Evolutionary conservation across 1,140 invertebrate species (phyloP).

Genomic region (Drosophila virilis): DNA sequence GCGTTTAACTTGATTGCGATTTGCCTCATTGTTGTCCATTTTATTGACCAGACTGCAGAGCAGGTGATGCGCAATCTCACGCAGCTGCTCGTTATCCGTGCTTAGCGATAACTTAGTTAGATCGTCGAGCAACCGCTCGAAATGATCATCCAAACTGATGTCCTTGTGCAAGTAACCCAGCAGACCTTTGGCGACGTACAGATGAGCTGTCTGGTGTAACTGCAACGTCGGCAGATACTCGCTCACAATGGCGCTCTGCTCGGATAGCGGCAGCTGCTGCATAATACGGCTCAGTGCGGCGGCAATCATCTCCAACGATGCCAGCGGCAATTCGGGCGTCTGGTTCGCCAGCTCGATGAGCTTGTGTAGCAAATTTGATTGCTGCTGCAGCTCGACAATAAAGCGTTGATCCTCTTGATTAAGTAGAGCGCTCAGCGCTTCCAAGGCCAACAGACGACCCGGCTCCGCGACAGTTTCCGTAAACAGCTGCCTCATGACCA

Average conservation of each 20-base stretch:
- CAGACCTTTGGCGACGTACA: slow-evolving; percentile 76
- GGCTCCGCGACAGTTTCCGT: slow-evolving; percentile 25
- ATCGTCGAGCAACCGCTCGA: slow-evolving; percentile 73
- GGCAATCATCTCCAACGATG: slow-evolving; percentile 60
- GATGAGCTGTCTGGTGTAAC: slow-evolving; percentile 58
- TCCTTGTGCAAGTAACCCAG: slow-evolving; percentile 72
- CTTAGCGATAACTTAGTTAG: slow-evolving; percentile 68
- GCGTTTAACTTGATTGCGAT: slow-evolving; percentile 54
- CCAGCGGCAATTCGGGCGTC: slow-evolving; percentile 27
- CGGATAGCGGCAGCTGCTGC: slow-evolving; percentile 62
- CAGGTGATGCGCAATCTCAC: slow-evolving; percentile 67
- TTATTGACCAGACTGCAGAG: slow-evolving; percentile 82
- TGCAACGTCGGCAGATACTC: slow-evolving; percentile 71
- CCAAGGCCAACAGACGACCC: slow-evolving; percentile 55
- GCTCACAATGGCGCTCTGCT: slow-evolving; percentile 74
- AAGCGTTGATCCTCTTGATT: slow-evolving; percentile 61
- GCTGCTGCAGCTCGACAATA: slow-evolving; percentile 69
- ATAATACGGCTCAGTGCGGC: slow-evolving; percentile 63
- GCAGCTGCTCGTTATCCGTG: slow-evolving; percentile 62
- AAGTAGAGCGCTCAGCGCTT: slow-evolving; percentile 65
- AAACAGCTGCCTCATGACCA: slow-evolving; percentile 67
- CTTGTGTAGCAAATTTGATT: slow-evolving; percentile 67
- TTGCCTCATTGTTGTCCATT: slow-evolving; percentile 55
- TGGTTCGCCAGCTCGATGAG: slow-evolving; percentile 62
- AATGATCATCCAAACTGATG: slow-evolving; percentile 75